Percentiles rank a stretch among this genome's conserved stretches.
Evolutionary conservation across 2,888 invertebrate genomes (phyloP).

Genomic region (Metacarcinus magister): DNA sequence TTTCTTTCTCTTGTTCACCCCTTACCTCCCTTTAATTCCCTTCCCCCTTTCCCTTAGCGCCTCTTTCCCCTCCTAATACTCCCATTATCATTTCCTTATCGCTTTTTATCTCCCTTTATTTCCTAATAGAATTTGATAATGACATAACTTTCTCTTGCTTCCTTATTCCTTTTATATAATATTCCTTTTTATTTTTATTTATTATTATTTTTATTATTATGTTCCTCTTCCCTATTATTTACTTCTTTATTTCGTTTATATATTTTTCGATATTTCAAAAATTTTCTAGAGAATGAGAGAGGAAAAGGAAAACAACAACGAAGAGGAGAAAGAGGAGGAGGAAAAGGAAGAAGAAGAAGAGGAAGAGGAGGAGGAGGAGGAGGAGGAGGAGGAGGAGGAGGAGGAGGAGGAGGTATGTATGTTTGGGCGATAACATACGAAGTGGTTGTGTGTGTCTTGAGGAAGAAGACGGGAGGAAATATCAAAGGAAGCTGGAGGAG

Average conservation of each 20-base stretch:
- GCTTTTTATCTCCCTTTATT: neutral
- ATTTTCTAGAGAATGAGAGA: neutral
- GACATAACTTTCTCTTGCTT: neutral
- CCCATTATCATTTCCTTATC: neutral
- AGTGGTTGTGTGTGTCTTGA: neutral
- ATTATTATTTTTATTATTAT: neutral
- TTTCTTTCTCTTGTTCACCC: too few species aligned
- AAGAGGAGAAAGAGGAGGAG: neutral
- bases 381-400: neutral
- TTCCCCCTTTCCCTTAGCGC: neutral
- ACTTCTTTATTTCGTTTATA: neutral
- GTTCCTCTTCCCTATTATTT: neutral
- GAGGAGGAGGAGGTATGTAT: neutral
- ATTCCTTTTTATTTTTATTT: neutral
- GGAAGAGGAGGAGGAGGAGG: neutral
- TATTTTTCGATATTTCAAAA: neutral
- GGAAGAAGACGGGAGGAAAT: neutral
- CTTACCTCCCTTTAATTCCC: too few species aligned
- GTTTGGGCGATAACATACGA: neutral
- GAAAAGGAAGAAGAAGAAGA: neutral
- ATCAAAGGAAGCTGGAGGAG: neutral
- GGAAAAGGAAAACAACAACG: neutral
- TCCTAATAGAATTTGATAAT: neutral
- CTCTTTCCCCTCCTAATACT: neutral
- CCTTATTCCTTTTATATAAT: neutral